Conservation (phyloP, 2,888 invertebrate genomes). For the Lacanobia oleracea region DNA sequence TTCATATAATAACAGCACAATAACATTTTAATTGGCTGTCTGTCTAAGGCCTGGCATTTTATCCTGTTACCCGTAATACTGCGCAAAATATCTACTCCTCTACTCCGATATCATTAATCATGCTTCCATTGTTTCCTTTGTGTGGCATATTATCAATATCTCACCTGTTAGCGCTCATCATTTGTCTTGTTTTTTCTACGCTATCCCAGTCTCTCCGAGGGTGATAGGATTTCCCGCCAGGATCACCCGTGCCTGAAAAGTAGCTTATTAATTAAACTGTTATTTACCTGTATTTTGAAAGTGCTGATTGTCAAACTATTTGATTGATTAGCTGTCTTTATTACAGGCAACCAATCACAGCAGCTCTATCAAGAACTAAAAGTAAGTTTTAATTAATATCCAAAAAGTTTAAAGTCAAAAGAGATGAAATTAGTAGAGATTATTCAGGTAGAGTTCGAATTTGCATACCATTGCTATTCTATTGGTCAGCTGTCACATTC, state of each 20-base stretch:
- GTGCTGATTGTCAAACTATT: slow-evolving; percentile 7
- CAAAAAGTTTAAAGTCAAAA: slow-evolving; percentile 6
- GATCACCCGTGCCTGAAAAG: slow-evolving; percentile 80
- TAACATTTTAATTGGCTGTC: slow-evolving; percentile 23
- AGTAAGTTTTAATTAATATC: neutral
- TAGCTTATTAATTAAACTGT: slow-evolving; percentile 10
- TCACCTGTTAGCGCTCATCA: slow-evolving; percentile 91
- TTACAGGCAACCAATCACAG: neutral
- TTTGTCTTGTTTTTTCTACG: slow-evolving; percentile 94
- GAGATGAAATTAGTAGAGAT: slow-evolving; percentile 35
- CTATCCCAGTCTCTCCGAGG: slow-evolving; percentile 94
- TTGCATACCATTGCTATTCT: slow-evolving; percentile 57
- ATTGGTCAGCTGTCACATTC: slow-evolving; percentile 64
- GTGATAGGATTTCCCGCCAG: slow-evolving; percentile 82
- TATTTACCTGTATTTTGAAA: too few relatives aligned
- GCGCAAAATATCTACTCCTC: slow-evolving; percentile 41
- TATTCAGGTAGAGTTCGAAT: slow-evolving; percentile 59
- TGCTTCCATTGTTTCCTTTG: slow-evolving; percentile 38
- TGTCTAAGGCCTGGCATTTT: slow-evolving; percentile 12
- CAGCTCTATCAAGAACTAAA: too few relatives aligned
- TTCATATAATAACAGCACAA: neutral
- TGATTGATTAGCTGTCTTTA: neutral
- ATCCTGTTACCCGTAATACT: slow-evolving; percentile 31
- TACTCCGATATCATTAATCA: slow-evolving; percentile 49
- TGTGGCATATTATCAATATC: slow-evolving; percentile 55